phyloP scores from a whole-genome alignment of 2,797 vertebrate genomes.

The Cirrhinus molitorella region DNA sequence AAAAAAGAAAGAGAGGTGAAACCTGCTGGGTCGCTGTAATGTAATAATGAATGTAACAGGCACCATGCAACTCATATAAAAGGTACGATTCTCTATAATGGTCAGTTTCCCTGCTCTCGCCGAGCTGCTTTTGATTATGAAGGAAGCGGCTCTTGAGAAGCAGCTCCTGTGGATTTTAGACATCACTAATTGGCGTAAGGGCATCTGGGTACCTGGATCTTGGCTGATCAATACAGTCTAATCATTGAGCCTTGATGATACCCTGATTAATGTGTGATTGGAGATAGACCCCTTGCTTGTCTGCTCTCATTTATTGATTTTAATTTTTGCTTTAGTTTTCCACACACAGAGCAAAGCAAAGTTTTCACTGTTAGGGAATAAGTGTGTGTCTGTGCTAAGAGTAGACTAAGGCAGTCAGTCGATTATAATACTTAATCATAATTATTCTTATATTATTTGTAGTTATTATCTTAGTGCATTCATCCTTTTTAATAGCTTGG shows the following conservation, averaged over 20 bases:
- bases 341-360: background rate
- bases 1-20: conserved; percentile 9
- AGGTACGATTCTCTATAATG: conserved; percentile 30
- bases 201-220: conserved; percentile 45
- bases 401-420: background rate
- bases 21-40: conserved; percentile 38
- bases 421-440: background rate
- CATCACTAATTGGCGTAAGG: conserved; percentile 53
- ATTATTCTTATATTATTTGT: background rate
- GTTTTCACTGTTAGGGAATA: background rate
- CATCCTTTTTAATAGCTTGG: background rate
- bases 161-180: conserved; percentile 42
- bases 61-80: conserved; percentile 42
- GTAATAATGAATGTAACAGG: conserved; percentile 56
- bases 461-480: background rate
- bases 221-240: conserved; percentile 52
- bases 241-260: conserved; percentile 51
- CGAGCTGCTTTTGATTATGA: conserved; percentile 48
- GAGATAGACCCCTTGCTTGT: conserved; percentile 18
- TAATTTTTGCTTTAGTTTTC: background rate
- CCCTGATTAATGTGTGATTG: conserved; percentile 43
- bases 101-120: conserved; percentile 20
- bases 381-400: background rate
- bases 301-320: conserved; percentile 17
- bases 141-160: conserved; percentile 19